Evolutionary conservation across 2,113 vertebrate genomes (phyloP), one percentile per base, ranked within the genome.

Genomic region (Puffinus mauretanicus): DNA sequence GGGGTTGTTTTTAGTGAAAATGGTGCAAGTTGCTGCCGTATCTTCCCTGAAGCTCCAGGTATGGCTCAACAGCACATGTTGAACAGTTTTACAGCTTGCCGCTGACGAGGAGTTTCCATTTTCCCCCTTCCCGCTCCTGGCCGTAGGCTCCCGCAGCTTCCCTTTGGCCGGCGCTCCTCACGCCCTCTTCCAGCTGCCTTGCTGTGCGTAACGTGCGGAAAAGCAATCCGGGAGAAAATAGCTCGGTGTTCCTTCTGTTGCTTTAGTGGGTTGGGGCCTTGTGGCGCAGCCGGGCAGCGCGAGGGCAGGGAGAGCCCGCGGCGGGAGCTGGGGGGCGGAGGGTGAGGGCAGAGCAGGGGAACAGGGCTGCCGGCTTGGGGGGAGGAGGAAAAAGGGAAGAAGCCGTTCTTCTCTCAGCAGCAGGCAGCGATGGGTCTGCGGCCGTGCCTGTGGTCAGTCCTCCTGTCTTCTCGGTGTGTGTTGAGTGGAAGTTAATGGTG

Each of bases 81-180:
- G 44, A 79, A 40, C n/a, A 42, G 22, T 64, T 72, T 79, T 65
- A 24, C 7, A 17, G 21, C 42, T 58, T 55, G 52, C 20, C 0
- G 3, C 27, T 54, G 64, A 8, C 1, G 4, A 27, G 40, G 38
- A 84, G 18, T 46, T 82, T 78, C 73, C 14, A 11, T 84, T 82
- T 82, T 38, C 27, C 13, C 7, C 3, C 21, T 44, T 72, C 29
- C 16, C 13, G 0, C 30, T 49, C 32, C 51, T 3, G 10, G 26
- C 20, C 4, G 1, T 2, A 5, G 57, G 16, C 17, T 87, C 25
- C 44, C 3, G 4, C 7, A n/a, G 16, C 7, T 92, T 73, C 18
- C 3, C 34, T 78, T 58, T 6, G 9, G 9, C 54, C 0, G 0
- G 16, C 0, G 2, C 12, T 69, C 21, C 18, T 64, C 14, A 10